A percentile compares a stretch with the other conserved stretches of the same genome.
Conservation (phyloP, 2,113 vertebrate species). For the Myxocyprinus asiaticus region DNA sequence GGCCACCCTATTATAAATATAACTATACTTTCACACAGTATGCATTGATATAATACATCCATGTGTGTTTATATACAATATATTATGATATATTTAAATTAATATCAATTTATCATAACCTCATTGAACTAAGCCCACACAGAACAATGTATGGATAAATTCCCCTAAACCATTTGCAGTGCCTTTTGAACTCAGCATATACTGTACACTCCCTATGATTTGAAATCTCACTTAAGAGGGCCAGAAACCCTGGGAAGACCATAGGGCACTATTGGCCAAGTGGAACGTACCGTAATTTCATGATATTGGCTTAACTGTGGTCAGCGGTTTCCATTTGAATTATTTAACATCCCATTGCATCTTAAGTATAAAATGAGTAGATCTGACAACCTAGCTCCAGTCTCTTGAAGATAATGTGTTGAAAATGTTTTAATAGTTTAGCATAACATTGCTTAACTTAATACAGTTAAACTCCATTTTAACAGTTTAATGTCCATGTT, state of each 20-base stretch:
- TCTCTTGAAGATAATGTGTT: not conserved
- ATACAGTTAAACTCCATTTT: not conserved
- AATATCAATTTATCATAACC: too few species aligned
- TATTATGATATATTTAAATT: not conserved
- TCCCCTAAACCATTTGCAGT: not conserved
- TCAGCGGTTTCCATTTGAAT: not conserved
- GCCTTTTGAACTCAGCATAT: not conserved
- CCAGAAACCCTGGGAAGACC: not conserved
- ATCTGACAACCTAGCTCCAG: not conserved
- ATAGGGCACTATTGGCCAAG: not conserved
- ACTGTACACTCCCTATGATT: not conserved
- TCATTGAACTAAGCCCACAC: not conserved
- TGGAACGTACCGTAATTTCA: not conserved
- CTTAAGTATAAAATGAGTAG: conserved; percentile 14
- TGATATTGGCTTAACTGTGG: not conserved
- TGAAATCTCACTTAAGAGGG: not conserved
- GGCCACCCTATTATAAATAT: too few species aligned
- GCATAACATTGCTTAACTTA: too few species aligned
- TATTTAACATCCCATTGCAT: not conserved
- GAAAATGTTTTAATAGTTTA: not conserved
- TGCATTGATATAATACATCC: too few species aligned
- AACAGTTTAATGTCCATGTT: not conserved
- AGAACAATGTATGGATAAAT: not conserved
- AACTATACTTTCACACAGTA: too few species aligned
- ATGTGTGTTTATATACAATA: too few species aligned